Evolutionary conservation across 2,797 vertebrate species (phyloP).

Genomic region (Sylvilagus floridanus): DNA sequence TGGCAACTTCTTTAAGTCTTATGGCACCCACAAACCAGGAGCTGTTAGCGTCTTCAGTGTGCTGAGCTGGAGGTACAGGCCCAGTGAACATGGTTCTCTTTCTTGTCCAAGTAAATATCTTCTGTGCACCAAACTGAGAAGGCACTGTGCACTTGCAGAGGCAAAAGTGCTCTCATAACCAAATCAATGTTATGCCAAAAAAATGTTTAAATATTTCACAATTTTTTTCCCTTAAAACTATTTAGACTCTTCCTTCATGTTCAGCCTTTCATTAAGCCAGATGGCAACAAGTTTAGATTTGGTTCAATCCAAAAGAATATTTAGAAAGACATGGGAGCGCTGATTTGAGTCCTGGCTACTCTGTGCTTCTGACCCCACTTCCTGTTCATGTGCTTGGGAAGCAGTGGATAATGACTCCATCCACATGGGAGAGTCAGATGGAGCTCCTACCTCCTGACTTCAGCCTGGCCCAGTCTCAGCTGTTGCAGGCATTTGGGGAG

Average conservation of each 20-base stretch:
- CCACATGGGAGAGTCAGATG: too few relatives aligned
- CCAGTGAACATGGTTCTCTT: background rate
- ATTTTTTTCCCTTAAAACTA: background rate
- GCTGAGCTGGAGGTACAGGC: background rate
- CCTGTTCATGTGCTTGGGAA: too few relatives aligned
- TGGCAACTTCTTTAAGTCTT: background rate
- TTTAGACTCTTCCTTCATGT: background rate
- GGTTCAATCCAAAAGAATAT: background rate
- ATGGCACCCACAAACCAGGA: background rate
- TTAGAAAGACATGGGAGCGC: background rate
- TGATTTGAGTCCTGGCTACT: too few relatives aligned
- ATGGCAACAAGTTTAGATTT: background rate
- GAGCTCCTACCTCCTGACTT: too few relatives aligned
- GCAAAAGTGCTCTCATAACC: background rate
- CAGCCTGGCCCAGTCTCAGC: too few relatives aligned
- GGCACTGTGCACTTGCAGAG: background rate
- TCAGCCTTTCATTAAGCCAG: background rate
- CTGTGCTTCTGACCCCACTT: too few relatives aligned
- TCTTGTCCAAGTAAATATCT: background rate
- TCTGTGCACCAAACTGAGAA: background rate
- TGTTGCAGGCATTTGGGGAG: too few relatives aligned
- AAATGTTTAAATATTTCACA: background rate
- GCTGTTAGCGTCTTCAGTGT: background rate
- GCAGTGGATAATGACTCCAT: too few relatives aligned
- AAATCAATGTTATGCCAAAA: background rate